Conservation (phyloP, 53 echinoderm and acorn worm species). For the Holothuria scabra region DNA sequence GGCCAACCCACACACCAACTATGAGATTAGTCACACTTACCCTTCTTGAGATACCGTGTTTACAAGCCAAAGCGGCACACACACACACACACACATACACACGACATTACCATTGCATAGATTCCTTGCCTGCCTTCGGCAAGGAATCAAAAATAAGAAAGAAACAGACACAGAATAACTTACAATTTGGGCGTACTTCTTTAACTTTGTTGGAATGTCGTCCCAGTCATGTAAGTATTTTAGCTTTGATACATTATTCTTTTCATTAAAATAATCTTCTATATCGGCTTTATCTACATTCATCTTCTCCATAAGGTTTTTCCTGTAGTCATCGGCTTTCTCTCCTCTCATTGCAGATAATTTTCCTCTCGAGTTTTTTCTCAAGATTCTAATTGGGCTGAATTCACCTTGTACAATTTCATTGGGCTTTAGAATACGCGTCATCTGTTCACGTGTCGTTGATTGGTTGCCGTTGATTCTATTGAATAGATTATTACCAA, state of each 20-base stretch:
- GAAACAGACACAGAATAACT: too few relatives aligned
- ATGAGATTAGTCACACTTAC: too few relatives aligned
- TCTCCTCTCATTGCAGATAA: neutral
- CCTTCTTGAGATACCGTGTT: too few relatives aligned
- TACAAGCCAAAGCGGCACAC: too few relatives aligned
- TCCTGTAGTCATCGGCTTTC: neutral
- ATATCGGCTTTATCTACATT: neutral
- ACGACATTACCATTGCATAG: too few relatives aligned
- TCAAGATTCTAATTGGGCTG: neutral
- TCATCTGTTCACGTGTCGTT: neutral
- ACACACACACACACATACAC: too few relatives aligned
- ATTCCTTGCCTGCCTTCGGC: too few relatives aligned
- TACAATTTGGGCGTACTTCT: constrained; percentile 17
- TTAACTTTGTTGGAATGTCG: neutral
- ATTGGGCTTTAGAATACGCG: neutral
- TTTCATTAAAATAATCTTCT: neutral
- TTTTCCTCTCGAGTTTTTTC: neutral
- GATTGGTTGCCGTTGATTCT: neutral
- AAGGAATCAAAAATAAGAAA: too few relatives aligned
- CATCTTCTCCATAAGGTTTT: neutral
- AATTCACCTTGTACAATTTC: neutral
- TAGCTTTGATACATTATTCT: neutral
- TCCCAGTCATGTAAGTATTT: constrained; percentile 20
- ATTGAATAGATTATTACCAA: neutral
- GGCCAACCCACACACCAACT: too few relatives aligned